phyloP scores from a whole-genome alignment of 1,140 invertebrate species.

The Lethrus apterus region DNA sequence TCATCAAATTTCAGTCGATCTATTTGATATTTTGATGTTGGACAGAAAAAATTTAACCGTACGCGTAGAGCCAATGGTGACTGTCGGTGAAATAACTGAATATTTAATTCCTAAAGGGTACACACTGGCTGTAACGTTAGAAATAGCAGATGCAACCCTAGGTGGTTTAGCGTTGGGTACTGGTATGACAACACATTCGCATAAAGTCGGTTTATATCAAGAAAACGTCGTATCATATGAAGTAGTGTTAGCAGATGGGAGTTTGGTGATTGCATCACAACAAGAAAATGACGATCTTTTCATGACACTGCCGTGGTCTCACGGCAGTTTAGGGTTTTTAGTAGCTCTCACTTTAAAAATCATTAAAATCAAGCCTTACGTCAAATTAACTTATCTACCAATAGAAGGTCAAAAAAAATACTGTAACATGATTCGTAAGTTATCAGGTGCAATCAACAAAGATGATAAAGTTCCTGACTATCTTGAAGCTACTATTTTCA shows the following conservation, averaged over 20 bases:
- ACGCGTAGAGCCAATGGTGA: conserved; percentile 44
- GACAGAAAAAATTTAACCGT: conserved; percentile 45
- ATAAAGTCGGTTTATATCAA: conserved; percentile 48
- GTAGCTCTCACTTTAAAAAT: conserved; percentile 47
- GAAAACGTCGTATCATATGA: conserved; percentile 48
- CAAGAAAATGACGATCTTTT: conserved; percentile 45
- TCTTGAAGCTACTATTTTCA: conserved; percentile 49
- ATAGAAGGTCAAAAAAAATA: conserved; percentile 46
- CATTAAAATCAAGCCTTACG: conserved; percentile 45
- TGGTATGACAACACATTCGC: conserved; percentile 48
- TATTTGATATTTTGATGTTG: conserved; percentile 49
- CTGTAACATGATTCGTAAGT: conserved; percentile 45
- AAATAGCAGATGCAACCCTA: conserved; percentile 45
- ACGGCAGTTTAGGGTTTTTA: conserved; percentile 50
- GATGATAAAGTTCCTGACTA: conserved; percentile 42
- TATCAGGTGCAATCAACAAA: conserved; percentile 23
- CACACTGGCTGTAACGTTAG: conserved; percentile 50
- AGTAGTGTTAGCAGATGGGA: conserved; percentile 47
- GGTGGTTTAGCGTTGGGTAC: conserved; percentile 51
- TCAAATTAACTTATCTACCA: conserved; percentile 49
- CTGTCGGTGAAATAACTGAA: conserved; percentile 47
- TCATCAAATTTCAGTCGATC: conserved; percentile 51
- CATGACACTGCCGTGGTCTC: conserved; percentile 49
- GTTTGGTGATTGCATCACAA: conserved; percentile 41
- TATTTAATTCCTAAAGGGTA: conserved; percentile 46